Base-by-base conservation (phyloP, 2,888 invertebrate genomes). In the Odontocolon sp. region DNA sequence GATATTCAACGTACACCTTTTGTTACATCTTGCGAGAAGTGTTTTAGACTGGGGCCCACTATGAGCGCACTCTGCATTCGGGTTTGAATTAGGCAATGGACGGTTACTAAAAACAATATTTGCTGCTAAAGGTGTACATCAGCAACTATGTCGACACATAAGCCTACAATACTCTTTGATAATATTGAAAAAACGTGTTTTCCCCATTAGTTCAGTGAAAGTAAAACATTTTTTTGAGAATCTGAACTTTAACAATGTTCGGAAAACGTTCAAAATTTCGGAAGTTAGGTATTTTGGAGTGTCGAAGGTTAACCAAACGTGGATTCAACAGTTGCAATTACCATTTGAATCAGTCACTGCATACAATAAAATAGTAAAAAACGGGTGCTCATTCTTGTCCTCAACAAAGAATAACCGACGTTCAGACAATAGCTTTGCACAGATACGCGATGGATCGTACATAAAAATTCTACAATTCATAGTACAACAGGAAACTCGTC, bases 41-140 rank as follows among this genome's bases (percentile, higher is more conserved):
- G 61, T 61, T 9, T 45, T 42, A 28, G 42, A 61, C 42, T 61
- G 61, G 61, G 61, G 33, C 28, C 45, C 61, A 61, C 18, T 61
- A 61, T 61, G 61, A 45, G 61, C 61, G n/a, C 61, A 61, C 21
- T 61, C 61, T 3, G 42, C 61, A n/a, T 47, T 26, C 45, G 42
- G 42, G n/a, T 61, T 61, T 42, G 61, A 61, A 28, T 61, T 21
- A n/a, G 45, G 45, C 11, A 61, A 61, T 45, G 31, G 28, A 8
- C 21, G 45, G 18, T 61, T 61, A 28, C 11, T 61, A 21, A 54
- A 54, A 36, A 36, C 31, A 16, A 54, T 54, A 33, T 54, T 54
- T 36, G 54, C 54, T 33, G 36, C 61, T 11, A 61, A 33, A 61
- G 45, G 61, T 26, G 61, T 61, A 26, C 42, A 61, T 42, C 61